Evolutionary conservation across 2,797 vertebrate species (phyloP), one percentile per base, ranked within the genome.

Genomic region (Trachops cirrhosus): DNA sequence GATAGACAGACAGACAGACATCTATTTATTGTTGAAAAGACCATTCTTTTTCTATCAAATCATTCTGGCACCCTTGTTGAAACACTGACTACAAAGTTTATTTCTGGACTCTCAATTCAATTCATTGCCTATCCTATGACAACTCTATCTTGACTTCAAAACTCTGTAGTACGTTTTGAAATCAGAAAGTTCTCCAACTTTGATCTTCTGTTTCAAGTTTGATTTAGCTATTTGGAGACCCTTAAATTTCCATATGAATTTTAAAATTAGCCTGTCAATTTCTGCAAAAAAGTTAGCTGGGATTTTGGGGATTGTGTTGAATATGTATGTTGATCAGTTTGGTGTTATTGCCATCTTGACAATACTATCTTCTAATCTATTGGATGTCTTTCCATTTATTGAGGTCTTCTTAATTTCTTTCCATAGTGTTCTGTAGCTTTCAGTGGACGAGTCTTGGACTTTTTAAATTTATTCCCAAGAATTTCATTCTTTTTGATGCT

Each of bases 131-230:
- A 64, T 62, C 18, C 64, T 87, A 46, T 32, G 46, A 64, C 75
- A 90, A 70, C 9, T 90, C 4, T 78, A 9, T 85, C 32, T 94
- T 80, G 34, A 91, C 91, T 84, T 83, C 41, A 82, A 82, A 87
- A 50, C 73, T 95, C 39, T 87, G 52, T 41, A 93, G 59, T 87
- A 80, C 37, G 6, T 83, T 92, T 64, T 96, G 46, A 95, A 97
- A 88, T 59, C 70, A 85, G 29, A 44, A 93, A 86, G 19, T 62
- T n/a, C 46, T 95, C n/a, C 37, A 86, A 64, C n/a, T 92, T 78
- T 71, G 22, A 85, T 91, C 73, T 88, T 93, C 68, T 88, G 90
- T 89, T 93, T 88, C 41, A 70, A 91, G 52, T 82, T 21, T 54
- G 7, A 70, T 83, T 78, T 79, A 95, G 41, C 39, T 92, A 44